Evolutionary conservation across 2,113 vertebrate genomes (phyloP).

Genomic region (Chionodraco myersi): DNA sequence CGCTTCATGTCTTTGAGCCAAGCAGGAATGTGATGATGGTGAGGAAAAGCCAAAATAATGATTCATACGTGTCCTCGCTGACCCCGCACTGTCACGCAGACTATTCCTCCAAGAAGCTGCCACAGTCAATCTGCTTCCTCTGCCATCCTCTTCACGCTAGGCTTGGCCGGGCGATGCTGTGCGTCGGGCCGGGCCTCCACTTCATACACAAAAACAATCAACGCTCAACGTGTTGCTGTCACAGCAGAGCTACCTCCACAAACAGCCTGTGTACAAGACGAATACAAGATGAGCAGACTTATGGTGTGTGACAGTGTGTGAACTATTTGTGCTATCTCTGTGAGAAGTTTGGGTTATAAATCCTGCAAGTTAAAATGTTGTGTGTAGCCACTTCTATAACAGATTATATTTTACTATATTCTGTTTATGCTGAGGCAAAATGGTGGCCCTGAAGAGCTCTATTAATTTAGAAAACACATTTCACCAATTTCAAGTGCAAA

Average conservation of each 20-base stretch:
- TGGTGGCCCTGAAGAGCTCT: neutral
- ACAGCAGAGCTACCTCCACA: slow-evolving; percentile 27
- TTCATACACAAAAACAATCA: slow-evolving; percentile 21
- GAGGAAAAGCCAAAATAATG: slow-evolving; percentile 42
- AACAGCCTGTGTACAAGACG: neutral
- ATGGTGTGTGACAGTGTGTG: slow-evolving; percentile 8
- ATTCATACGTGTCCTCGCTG: slow-evolving; percentile 33
- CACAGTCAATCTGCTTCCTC: slow-evolving; percentile 40
- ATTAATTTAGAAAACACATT: neutral
- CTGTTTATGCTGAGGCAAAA: neutral
- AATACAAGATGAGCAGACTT: neutral
- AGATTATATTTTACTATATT: neutral
- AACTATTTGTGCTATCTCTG: neutral
- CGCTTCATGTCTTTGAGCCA: slow-evolving; percentile 9
- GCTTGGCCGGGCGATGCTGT: neutral
- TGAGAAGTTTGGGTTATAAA: neutral
- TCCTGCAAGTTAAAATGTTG: neutral
- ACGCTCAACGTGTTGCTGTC: slow-evolving; percentile 25
- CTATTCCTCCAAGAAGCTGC: slow-evolving; percentile 50
- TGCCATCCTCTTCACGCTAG: slow-evolving; percentile 2
- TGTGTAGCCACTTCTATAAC: neutral
- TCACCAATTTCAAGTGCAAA: too few relatives aligned
- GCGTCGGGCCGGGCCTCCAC: neutral
- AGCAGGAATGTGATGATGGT: slow-evolving; percentile 14
- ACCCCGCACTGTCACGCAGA: slow-evolving; percentile 36